Conservation (phyloP, 2,113 vertebrate genomes). For the Notechis scutatus region DNA sequence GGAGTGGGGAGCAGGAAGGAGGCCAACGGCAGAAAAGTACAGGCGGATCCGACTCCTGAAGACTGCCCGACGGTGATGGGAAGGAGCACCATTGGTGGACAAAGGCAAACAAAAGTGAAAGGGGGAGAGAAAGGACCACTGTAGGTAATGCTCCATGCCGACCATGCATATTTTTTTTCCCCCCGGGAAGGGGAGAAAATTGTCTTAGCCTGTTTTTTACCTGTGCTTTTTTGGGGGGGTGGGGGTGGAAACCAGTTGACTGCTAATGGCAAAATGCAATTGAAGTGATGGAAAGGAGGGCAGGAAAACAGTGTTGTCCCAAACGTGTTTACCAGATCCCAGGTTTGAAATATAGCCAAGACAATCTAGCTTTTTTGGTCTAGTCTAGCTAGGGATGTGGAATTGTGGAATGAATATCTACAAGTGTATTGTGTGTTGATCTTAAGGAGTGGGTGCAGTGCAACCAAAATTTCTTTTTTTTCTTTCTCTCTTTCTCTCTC, state of each 20-base stretch:
- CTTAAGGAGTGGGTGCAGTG: background rate
- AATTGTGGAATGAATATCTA: background rate
- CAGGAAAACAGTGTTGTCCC: background rate
- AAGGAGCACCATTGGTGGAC: slow-evolving; percentile 40
- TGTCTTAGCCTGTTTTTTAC: background rate
- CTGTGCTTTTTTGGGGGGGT: background rate
- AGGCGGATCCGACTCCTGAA: slow-evolving; percentile 57
- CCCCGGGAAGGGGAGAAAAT: slow-evolving; percentile 5
- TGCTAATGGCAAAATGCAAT: slow-evolving; percentile 35
- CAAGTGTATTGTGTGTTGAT: background rate
- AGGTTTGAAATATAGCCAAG: background rate
- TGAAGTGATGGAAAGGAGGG: background rate
- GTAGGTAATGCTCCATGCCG: slow-evolving; percentile 54
- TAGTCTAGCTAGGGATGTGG: too few relatives aligned
- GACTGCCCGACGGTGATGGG: slow-evolving; percentile 41
- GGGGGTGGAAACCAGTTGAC: background rate
- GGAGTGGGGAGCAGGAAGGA: slow-evolving; percentile 28
- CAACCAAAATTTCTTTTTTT: background rate
- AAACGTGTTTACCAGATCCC: background rate
- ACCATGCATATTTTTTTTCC: slow-evolving; percentile 29
- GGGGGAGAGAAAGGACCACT: slow-evolving; percentile 30
- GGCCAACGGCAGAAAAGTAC: slow-evolving; percentile 56
- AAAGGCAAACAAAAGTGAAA: slow-evolving; percentile 38
- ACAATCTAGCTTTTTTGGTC: background rate
- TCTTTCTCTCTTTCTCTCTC: too few relatives aligned